These are phyloP conservation scores for Osmerus eperlanus DNA, from an alignment of 2,113 vertebrate genomes.

Conservation along the genomic window DNA sequence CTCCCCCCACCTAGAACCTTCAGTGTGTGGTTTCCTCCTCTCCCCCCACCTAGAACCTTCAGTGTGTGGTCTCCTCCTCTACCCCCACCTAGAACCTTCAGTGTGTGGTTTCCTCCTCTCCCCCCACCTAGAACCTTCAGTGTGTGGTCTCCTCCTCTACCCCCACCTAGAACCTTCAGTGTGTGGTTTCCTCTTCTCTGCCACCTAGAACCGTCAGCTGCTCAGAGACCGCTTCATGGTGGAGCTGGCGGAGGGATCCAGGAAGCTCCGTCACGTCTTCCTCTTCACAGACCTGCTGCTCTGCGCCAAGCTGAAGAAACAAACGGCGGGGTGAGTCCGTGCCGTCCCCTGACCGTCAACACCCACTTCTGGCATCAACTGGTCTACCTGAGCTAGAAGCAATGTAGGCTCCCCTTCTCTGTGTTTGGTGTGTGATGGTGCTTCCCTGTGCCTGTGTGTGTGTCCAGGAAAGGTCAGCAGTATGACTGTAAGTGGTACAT, in stretches of 20 bases:
- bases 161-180: no score
- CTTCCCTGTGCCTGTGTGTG: not conserved
- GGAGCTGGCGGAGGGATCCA: slow-evolving; percentile 90
- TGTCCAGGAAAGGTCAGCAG: slow-evolving; percentile 85
- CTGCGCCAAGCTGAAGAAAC: slow-evolving; percentile 95
- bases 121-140: no score
- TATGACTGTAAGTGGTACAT: slow-evolving; percentile 98
- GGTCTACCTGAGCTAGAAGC: not conserved
- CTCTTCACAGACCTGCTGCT: slow-evolving; percentile 93
- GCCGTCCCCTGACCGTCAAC: not conserved
- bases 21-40: no score
- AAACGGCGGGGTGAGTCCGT: slow-evolving; percentile 84
- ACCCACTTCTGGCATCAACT: not conserved
- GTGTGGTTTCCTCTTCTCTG: slow-evolving; percentile 2
- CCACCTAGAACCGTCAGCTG: slow-evolving; percentile 85
- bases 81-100: no score
- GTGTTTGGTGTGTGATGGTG: not conserved
- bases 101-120: no score
- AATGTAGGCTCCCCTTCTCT: not conserved
- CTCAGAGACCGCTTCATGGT: slow-evolving; percentile 96
- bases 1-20: no score
- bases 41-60: no score
- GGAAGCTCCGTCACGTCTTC: slow-evolving; percentile 93
- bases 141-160: not conserved
- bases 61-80: no score